phyloP scores from a whole-genome alignment of 1,140 invertebrate species.

The Oppia nitens region DNA sequence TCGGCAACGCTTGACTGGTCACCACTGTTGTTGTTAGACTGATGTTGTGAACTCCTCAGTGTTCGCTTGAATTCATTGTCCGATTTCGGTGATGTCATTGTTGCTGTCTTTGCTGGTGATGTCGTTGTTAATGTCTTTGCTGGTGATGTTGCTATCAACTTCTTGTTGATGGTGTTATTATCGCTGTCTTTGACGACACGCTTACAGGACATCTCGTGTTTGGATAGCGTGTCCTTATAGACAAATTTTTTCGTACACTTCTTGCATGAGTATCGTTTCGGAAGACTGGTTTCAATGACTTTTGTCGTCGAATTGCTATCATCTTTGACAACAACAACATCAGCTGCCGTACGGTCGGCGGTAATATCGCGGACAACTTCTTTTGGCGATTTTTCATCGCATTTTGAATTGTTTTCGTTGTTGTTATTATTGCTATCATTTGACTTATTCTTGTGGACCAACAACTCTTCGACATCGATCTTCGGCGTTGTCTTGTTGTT shows the following conservation, averaged over 20 bases:
- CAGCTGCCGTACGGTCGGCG: not conserved
- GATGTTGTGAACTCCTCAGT: too few relatives aligned
- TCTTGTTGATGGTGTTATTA: too few relatives aligned
- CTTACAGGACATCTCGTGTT: not conserved
- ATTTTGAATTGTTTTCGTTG: not conserved
- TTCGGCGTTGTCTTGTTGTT: not conserved
- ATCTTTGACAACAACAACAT: not conserved
- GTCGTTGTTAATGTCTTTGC: too few relatives aligned
- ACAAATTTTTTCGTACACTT: not conserved
- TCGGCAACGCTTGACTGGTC: too few relatives aligned
- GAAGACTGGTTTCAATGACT: not conserved
- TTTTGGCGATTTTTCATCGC: not conserved
- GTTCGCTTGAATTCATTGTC: too few relatives aligned
- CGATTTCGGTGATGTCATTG: too few relatives aligned
- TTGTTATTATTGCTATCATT: not conserved
- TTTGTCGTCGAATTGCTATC: not conserved
- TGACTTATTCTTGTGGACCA: not conserved
- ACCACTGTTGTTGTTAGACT: too few relatives aligned
- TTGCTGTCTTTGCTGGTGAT: too few relatives aligned
- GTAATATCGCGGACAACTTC: not conserved
- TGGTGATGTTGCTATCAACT: too few relatives aligned
- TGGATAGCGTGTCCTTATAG: not conserved
- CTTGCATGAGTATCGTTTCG: not conserved
- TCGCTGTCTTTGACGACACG: too few relatives aligned
- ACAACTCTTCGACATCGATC: not conserved